Evolutionary conservation across 2,113 vertebrate species (phyloP), one percentile per base, ranked within the genome.

Genomic region (Xiphophorus couchianus): DNA sequence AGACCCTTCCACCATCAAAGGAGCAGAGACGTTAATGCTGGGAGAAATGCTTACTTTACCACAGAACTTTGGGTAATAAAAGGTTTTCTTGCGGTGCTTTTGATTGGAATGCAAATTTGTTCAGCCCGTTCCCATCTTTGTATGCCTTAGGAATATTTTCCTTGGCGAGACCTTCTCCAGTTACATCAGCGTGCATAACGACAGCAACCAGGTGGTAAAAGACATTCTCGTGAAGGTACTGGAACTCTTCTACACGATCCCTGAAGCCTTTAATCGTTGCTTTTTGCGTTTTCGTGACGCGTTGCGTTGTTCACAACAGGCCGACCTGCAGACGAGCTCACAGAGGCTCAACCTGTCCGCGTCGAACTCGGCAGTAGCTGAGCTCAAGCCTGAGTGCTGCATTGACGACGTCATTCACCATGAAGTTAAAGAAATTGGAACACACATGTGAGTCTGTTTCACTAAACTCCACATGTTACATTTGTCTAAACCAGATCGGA

Each of bases 351-450:
- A 98, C 82, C 95, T 99, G 65, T 99, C 98, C 2, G 97, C 97
- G 17, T 99, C 98, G 12, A 99, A 95, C 92, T 94, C 97, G 0
- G 94, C 96, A 9, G 96, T 99, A 19, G 86, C 95, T 61, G 98
- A 99, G 71, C 97, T 99, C 77, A 97, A 97, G 90, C 96, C 97
- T 0, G 97, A 99, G 77, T 94, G 96, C 91, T 99, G 98, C 86
- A 99, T 99, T 37, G 98, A 99, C 78, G 98, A 99, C 11, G 98
- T 99, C 42, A 99, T 99, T 83, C 98, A 99, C 80, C 98, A 99
- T 39, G 98, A 99, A 94, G 98, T 99, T 65, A 99, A 99, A 85
- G 98, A 99, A 91, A 99, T 99, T 67, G 98, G 98, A 86, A 99
- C 98, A 19, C 98, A 99, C 62, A 99, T 99, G 98, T 99, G 94